Evolutionary conservation across 2,888 invertebrate genomes (phyloP).

Genomic region (Ferdinandea cuprea): DNA sequence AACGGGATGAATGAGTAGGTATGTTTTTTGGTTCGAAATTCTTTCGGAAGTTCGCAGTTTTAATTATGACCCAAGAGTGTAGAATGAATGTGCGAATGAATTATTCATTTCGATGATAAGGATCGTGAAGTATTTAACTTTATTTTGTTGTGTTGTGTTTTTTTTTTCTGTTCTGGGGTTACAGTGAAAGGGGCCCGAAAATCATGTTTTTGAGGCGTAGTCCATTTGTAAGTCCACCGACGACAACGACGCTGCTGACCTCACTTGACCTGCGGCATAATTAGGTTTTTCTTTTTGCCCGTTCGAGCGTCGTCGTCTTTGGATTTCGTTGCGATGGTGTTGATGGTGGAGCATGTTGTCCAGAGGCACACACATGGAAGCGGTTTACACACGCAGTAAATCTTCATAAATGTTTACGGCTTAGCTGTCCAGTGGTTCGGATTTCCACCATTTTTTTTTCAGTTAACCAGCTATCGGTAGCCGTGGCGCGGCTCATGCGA

Average conservation of each 20-base stretch:
- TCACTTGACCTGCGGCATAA: conserved; percentile 56
- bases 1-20: background rate
- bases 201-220: conserved; percentile 66
- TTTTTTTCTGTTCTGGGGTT: no score
- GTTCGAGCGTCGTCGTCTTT: background rate
- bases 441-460: conserved; percentile 66
- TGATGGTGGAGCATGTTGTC: conserved; percentile 27
- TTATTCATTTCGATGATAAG: conserved; percentile 65
- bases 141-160: conserved; percentile 15
- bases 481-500: conserved; percentile 34
- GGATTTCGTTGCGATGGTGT: no score
- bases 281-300: conserved; percentile 13
- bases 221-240: conserved; percentile 47
- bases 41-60: conserved; percentile 65
- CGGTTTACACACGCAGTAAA: conserved; percentile 66
- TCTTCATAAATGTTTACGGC: conserved; percentile 73
- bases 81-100: conserved; percentile 57
- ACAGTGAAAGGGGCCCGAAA: conserved; percentile 50
- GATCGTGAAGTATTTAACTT: conserved; percentile 41
- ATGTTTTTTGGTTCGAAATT: conserved; percentile 43
- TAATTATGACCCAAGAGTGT: conserved; percentile 60
- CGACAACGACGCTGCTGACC: conserved; percentile 43
- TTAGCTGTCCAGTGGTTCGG: conserved; percentile 67
- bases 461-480: background rate
- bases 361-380: conserved; percentile 64